Percentiles rank a stretch among this genome's conserved stretches.
Evolutionary conservation across 2,888 invertebrate genomes (phyloP).

Genomic region (Candidula unifasciata): DNA sequence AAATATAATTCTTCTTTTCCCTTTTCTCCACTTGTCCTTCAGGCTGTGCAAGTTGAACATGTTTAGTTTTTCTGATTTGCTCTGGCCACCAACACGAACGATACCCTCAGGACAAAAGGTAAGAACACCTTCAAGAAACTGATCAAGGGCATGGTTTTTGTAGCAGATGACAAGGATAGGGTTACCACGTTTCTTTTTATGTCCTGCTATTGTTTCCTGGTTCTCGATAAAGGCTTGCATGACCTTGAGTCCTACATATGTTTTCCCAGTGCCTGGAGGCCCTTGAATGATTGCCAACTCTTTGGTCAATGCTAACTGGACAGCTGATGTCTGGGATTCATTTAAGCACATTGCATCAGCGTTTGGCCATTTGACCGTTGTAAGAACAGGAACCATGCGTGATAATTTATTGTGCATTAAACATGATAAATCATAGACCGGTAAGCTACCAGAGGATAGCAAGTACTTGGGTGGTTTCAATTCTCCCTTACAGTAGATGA

Average conservation of each 20-base stretch:
- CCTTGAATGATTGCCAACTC: slow-evolving; percentile 79
- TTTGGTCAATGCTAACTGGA: slow-evolving; percentile 70
- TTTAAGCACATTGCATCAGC: slow-evolving; percentile 67
- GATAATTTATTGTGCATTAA: slow-evolving; percentile 37
- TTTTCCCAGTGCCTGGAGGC: slow-evolving; percentile 93
- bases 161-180: slow-evolving; percentile 53
- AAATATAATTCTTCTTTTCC: neutral
- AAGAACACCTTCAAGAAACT: slow-evolving; percentile 59
- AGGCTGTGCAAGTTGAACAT: slow-evolving; percentile 55
- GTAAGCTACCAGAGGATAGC: slow-evolving; percentile 25
- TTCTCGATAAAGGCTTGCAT: slow-evolving; percentile 83
- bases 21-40: slow-evolving; percentile 34
- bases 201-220: slow-evolving; percentile 68
- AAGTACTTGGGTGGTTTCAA: slow-evolving; percentile 64
- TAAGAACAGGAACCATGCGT: slow-evolving; percentile 20
- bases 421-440: neutral
- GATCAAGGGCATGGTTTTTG: slow-evolving; percentile 72
- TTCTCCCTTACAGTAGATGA: slow-evolving; percentile 59
- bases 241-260: slow-evolving; percentile 87
- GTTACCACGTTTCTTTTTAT: neutral
- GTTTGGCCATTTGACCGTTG: slow-evolving; percentile 60
- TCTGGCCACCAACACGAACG: slow-evolving; percentile 73
- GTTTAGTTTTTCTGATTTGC: slow-evolving; percentile 62
- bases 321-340: slow-evolving; percentile 68
- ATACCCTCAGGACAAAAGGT: slow-evolving; percentile 60